Conservation (phyloP, 2,113 vertebrate genomes). For the Ceuthmochares aereus region DNA sequence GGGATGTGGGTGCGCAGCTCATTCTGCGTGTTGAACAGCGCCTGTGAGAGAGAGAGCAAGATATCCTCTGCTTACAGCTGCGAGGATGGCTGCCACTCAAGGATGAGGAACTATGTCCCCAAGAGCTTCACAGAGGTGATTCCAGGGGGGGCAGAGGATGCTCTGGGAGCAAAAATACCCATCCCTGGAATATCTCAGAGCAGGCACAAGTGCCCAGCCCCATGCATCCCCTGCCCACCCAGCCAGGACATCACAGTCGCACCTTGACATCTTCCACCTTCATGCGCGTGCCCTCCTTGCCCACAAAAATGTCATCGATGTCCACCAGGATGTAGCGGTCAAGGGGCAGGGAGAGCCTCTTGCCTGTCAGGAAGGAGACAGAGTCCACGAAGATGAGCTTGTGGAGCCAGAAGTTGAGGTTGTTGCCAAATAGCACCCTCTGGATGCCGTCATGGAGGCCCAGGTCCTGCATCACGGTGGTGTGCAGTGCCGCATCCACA, state of each 20-base stretch:
- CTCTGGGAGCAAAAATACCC: background rate
- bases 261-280: constrained; percentile 97
- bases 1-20: constrained; percentile 91
- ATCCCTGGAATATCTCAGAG: background rate
- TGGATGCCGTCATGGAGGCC: constrained; percentile 96
- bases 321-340: constrained; percentile 96
- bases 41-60: constrained; percentile 75
- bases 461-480: constrained; percentile 95
- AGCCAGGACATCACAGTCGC: background rate
- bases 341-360: constrained; percentile 90
- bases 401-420: constrained; percentile 96
- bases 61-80: accelerated
- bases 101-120: accelerated
- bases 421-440: constrained; percentile 95
- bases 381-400: constrained; percentile 95
- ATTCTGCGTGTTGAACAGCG: constrained; percentile 91
- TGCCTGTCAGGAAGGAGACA: constrained; percentile 93
- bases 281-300: constrained; percentile 97
- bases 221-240: background rate
- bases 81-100: accelerated
- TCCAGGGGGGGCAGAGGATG: background rate
- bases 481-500: constrained; percentile 85
- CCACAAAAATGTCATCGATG: constrained; percentile 97
- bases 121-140: accelerated
- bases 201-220: background rate